Evolutionary conservation across 2,888 invertebrate genomes (phyloP), one percentile per base, ranked within the genome.

Genomic region (Clostera curtula): DNA sequence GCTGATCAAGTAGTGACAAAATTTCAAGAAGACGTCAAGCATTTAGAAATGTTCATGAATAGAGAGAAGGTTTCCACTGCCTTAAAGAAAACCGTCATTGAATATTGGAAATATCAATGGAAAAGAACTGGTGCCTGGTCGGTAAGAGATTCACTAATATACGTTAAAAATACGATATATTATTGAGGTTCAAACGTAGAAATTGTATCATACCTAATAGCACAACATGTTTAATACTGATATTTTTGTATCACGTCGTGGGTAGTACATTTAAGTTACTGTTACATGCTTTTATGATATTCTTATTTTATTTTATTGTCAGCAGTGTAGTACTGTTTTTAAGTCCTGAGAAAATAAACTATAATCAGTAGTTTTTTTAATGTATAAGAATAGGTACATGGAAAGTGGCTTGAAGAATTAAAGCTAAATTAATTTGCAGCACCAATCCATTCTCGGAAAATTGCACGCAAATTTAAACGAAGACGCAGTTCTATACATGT

Each of bases 401-500:
- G n/a, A n/a, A n/a, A n/a, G n/a, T 17, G 7, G 5, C 3, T 9
- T 7, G 12, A 5, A 4, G n/a, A 7, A 25, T 4, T n/a, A 2
- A n/a, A 0, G 6, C 23, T 20, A 6, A 11, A 15, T 22, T 9
- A 13, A 13, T n/a, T 15, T 17, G 4, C 23, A 7, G 82, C 82
- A 83, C 30, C 80, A 82, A 62, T 67, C 68, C 16, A 82, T 80
- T 41, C 55, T 83, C 24, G 77, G 79, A 4, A 84, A 84, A 52
- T 49, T 86, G 18, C 85, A 86, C 51, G 76, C 85, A 16, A 83
- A 83, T 44, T 53, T 86, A 31, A 82, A 85, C 43, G 86, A 86
- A 71, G 86, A 86, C 39, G 79, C 82, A 3, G 80, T 86, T 8
- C 55, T 84, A 19, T 79, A 73, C 36, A 74, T 86, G 72, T 86